A percentile compares a stretch with the other conserved stretches of the same genome.
Conservation (phyloP, 2,888 invertebrate genomes). For the Tipula confusa region DNA sequence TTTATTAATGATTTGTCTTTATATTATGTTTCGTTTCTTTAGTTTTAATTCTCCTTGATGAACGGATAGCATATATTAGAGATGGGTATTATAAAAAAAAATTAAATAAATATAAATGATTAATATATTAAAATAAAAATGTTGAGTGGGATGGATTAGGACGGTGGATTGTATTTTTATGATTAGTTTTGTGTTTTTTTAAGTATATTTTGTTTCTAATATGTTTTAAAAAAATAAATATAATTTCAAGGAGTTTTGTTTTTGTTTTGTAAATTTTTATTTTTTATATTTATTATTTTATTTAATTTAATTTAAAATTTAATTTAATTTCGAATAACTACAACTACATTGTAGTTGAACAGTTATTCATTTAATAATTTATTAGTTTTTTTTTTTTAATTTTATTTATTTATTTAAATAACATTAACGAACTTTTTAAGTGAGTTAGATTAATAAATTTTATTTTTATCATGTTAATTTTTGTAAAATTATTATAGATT, state of each 20-base stretch:
- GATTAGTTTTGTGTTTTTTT: not conserved
- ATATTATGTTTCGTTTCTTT: not conserved
- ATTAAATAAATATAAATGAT: not conserved
- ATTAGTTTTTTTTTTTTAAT: too few species aligned
- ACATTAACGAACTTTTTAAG: not conserved
- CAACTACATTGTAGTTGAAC: conserved; percentile 28
- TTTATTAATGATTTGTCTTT: conserved; percentile 14
- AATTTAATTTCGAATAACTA: not conserved
- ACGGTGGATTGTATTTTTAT: conserved; percentile 21
- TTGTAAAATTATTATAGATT: not conserved
- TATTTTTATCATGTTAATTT: conserved; percentile 26
- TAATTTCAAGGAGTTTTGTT: conserved; percentile 29
- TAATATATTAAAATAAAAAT: not conserved
- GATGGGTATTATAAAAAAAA: not conserved
- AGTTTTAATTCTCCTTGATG: not conserved
- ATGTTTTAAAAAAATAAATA: conserved; percentile 27
- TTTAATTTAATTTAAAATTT: not conserved
- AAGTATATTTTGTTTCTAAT: not conserved
- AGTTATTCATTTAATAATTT: conserved; percentile 21
- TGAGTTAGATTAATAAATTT: not conserved
- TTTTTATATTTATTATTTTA: conserved; percentile 21
- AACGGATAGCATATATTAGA: not conserved
- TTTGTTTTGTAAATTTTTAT: not conserved
- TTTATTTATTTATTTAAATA: conserved; percentile 15
- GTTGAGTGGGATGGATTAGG: not conserved